These are phyloP conservation scores for Setophaga coronata DNA, from an alignment of 2,113 vertebrate species.

Conservation along the genomic window DNA sequence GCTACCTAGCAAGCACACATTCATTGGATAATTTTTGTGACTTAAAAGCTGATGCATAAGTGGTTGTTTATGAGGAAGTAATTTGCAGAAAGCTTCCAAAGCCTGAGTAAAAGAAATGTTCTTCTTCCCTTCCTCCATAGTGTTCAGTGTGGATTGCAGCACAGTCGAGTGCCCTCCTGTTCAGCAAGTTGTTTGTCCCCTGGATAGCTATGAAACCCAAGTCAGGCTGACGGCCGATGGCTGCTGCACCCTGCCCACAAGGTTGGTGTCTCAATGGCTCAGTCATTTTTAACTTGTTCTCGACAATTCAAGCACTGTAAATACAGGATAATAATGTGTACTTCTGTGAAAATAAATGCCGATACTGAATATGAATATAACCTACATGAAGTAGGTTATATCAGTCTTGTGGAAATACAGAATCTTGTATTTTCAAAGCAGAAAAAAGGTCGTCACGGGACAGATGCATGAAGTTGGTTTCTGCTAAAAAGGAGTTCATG, in stretches of 20 bases:
- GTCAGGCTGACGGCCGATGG: conserved; percentile 88
- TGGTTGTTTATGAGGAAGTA: neutral
- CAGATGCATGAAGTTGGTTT: neutral
- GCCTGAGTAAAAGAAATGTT: neutral
- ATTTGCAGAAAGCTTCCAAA: neutral
- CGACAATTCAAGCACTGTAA: neutral
- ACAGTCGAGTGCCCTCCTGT: conserved; percentile 88
- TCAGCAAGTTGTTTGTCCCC: conserved; percentile 85
- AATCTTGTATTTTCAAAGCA: neutral
- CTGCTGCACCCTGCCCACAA: conserved; percentile 89
- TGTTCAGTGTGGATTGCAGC: conserved; percentile 91
- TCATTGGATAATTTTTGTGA: neutral
- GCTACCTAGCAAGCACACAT: neutral
- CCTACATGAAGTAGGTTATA: neutral
- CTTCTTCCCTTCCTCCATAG: conserved; percentile 54
- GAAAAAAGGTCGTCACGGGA: neutral
- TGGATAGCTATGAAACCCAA: conserved; percentile 90
- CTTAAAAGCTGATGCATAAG: neutral
- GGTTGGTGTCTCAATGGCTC: conserved; percentile 71
- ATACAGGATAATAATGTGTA: neutral
- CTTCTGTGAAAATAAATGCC: neutral
- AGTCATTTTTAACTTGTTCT: neutral
- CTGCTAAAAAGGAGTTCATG: neutral
- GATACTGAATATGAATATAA: neutral
- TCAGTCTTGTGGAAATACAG: neutral